Conservation (phyloP, 2,113 vertebrate genomes). For the Gila orcuttii region DNA sequence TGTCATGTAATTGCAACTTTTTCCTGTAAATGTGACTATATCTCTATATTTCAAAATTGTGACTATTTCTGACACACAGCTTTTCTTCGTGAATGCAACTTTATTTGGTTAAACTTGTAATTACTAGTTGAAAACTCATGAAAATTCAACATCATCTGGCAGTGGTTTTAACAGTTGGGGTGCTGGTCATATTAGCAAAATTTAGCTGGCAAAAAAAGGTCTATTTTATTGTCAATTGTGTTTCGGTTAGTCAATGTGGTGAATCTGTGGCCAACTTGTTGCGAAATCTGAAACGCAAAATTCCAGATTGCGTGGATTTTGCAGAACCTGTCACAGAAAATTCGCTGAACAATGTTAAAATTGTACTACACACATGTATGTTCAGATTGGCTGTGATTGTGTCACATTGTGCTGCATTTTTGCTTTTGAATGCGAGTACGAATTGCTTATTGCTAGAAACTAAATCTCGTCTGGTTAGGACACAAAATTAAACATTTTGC, state of each 20-base stretch:
- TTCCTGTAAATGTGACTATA: not conserved
- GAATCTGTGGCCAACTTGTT: not conserved
- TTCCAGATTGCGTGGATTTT: not conserved
- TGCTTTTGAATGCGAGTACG: not conserved
- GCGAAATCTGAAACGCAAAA: not conserved
- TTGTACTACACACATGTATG: too few relatives aligned
- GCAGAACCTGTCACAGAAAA: too few relatives aligned
- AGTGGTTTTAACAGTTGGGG: not conserved
- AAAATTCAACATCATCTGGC: not conserved
- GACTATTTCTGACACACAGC: not conserved
- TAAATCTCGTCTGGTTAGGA: not conserved
- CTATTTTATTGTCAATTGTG: not conserved
- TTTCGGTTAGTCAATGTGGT: not conserved
- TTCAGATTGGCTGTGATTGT: too few relatives aligned
- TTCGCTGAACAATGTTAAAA: too few relatives aligned
- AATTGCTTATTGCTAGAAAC: not conserved
- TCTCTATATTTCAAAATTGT: not conserved
- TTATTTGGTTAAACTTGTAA: not conserved
- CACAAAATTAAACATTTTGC: not conserved
- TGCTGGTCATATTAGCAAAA: not conserved
- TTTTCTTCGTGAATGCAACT: not conserved
- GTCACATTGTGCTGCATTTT: not conserved
- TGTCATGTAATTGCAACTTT: not conserved
- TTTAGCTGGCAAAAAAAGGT: not conserved
- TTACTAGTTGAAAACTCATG: not conserved